Evolutionary conservation across 1,140 invertebrate species (phyloP).

Genomic region (Adelges cooleyi): DNA sequence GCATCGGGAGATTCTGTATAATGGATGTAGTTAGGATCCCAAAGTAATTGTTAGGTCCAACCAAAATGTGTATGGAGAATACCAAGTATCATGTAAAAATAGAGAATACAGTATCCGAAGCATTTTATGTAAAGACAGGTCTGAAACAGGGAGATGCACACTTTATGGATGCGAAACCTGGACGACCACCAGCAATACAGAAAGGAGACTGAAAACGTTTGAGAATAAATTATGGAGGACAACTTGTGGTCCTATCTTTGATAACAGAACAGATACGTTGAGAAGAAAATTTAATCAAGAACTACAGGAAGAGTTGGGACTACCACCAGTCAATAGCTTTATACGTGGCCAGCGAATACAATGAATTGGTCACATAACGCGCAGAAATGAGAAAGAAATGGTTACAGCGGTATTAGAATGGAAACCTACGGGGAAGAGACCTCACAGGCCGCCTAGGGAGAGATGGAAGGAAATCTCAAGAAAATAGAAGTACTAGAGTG

Average conservation of each 20-base stretch:
- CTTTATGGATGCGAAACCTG: no score
- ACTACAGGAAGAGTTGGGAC: not conserved
- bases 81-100: no score
- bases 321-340: not conserved
- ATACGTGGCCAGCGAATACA: not conserved
- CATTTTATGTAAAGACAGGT: no score
- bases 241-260: not conserved
- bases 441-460: not conserved
- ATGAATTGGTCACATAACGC: not conserved
- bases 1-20: no score
- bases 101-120: no score
- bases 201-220: no score
- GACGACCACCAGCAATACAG: no score
- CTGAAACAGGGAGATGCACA: no score
- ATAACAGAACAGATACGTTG: not conserved
- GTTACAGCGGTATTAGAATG: not conserved
- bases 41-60: no score
- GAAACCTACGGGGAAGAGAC: not conserved
- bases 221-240: no score
- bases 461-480: not conserved
- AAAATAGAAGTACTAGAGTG: not conserved
- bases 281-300: not conserved
- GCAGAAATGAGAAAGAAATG: not conserved
- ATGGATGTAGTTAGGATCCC: no score
- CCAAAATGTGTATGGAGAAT: no score